A percentile compares a stretch with the other conserved stretches of the same genome.
These are phyloP conservation scores for Sarotherodon lohbergeri DNA, from an alignment of 2,113 vertebrate species.

Conservation along the genomic window DNA sequence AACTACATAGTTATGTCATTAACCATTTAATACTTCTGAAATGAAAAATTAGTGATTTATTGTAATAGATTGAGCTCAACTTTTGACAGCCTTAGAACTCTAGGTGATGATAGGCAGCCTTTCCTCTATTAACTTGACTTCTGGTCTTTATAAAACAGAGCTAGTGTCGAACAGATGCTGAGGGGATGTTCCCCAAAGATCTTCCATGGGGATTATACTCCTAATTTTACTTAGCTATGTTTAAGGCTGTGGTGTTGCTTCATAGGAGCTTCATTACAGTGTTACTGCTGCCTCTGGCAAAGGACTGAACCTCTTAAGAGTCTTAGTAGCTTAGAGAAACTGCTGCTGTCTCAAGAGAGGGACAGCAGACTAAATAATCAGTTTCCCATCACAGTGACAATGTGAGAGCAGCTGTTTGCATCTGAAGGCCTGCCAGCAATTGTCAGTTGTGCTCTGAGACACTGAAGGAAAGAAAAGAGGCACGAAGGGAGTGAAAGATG, in stretches of 20 bases:
- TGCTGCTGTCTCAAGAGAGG: constrained; percentile 41
- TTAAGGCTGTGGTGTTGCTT: constrained; percentile 47
- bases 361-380: constrained; percentile 66
- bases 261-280: constrained; percentile 27
- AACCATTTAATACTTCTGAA: not conserved
- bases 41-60: not conserved
- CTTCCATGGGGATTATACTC: not conserved
- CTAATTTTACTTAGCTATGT: constrained; percentile 54
- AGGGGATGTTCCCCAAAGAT: constrained; percentile 15
- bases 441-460: constrained; percentile 7
- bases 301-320: constrained; percentile 16
- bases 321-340: constrained; percentile 30
- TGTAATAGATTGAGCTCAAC: not conserved
- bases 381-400: constrained; percentile 48
- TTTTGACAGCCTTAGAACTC: constrained; percentile 24
- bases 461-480: not conserved
- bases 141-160: not conserved
- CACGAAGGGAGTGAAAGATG: not conserved
- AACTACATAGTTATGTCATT: not conserved
- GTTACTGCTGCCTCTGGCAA: constrained; percentile 34
- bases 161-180: constrained; percentile 41
- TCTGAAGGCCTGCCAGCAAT: constrained; percentile 50
- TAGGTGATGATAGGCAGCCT: constrained; percentile 44
- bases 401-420: constrained; percentile 58
- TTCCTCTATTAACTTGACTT: not conserved